These are phyloP conservation scores for Oreochromis mossambicus DNA, from an alignment of 2,797 vertebrate genomes.

Conservation along the genomic window DNA sequence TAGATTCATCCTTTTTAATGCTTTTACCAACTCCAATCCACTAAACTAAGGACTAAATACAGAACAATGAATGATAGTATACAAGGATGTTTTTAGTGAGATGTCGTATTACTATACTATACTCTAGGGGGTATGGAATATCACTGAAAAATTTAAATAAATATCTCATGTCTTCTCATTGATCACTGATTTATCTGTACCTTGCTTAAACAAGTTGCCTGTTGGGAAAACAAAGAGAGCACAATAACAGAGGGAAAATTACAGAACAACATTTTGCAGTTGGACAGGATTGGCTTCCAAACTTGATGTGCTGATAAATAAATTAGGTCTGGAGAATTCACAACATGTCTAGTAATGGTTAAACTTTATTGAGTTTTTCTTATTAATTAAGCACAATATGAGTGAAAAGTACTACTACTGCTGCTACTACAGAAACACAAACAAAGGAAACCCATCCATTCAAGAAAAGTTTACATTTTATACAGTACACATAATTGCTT, in stretches of 20 bases:
- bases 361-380: background rate
- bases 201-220: background rate
- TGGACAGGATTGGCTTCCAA: background rate
- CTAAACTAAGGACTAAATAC: background rate
- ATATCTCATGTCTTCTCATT: background rate
- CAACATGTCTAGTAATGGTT: background rate
- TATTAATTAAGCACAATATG: background rate
- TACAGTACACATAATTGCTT: background rate
- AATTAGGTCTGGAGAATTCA: no score
- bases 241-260: background rate
- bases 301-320: background rate
- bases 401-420: background rate
- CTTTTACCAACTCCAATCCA: background rate
- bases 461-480: background rate
- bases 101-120: background rate
- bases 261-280: background rate
- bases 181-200: background rate
- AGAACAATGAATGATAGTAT: fast-evolving
- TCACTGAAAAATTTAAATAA: background rate
- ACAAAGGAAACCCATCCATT: background rate
- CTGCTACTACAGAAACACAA: background rate
- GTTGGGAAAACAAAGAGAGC: background rate
- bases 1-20: background rate
- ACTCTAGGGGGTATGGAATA: background rate
- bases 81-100: background rate